These are phyloP conservation scores for Sebastes schlegelii DNA, from an alignment of 2,113 vertebrate species.

Conservation along the genomic window DNA sequence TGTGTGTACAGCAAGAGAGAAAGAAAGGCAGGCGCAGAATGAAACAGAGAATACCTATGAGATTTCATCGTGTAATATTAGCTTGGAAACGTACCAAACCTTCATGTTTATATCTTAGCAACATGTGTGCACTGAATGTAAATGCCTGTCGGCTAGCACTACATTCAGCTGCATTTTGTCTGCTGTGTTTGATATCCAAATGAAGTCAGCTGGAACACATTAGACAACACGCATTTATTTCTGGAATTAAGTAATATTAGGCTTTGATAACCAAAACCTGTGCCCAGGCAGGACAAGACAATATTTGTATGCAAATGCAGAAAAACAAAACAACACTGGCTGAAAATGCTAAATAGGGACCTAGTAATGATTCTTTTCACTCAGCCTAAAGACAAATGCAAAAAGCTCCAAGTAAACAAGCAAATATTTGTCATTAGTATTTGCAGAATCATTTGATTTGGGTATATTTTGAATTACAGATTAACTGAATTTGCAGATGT, in stretches of 20 bases:
- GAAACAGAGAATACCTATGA: slow-evolving; percentile 7
- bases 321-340: slow-evolving; percentile 48
- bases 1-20: not conserved
- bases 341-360: slow-evolving; percentile 58
- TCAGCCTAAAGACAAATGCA: slow-evolving; percentile 58
- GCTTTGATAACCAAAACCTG: slow-evolving; percentile 50
- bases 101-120: slow-evolving; percentile 43
- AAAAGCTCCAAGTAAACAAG: slow-evolving; percentile 51
- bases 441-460: slow-evolving; percentile 63
- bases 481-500: slow-evolving; percentile 25
- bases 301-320: slow-evolving; percentile 65
- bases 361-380: slow-evolving; percentile 38
- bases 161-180: slow-evolving; percentile 48
- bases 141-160: slow-evolving; percentile 39
- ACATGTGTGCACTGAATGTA: slow-evolving; percentile 30
- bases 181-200: slow-evolving; percentile 48
- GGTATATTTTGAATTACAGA: slow-evolving; percentile 56
- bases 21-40: slow-evolving; percentile 1
- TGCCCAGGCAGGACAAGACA: slow-evolving; percentile 50
- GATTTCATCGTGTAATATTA: slow-evolving; percentile 36
- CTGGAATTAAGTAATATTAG: slow-evolving; percentile 61
- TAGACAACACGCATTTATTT: slow-evolving; percentile 49
- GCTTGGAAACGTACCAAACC: slow-evolving; percentile 38
- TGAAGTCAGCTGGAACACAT: slow-evolving; percentile 45
- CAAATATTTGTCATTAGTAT: slow-evolving; percentile 67